Evolutionary conservation across 2,888 invertebrate species (phyloP).

Genomic region (Lucinisca nassula): DNA sequence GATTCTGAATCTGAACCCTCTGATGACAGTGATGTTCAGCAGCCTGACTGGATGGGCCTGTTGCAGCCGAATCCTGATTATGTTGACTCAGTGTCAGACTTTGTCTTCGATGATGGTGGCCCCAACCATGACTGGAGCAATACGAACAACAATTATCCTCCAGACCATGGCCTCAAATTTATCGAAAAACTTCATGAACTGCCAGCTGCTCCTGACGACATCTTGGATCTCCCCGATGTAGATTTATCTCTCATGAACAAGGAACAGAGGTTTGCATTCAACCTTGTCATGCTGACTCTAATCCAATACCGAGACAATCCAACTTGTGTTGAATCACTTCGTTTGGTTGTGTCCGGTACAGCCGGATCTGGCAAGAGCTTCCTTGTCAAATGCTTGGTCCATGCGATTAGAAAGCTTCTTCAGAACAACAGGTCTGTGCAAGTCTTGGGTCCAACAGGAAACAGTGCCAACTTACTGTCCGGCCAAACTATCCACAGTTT

Average conservation of each 20-base stretch:
- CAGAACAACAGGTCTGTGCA: constrained; percentile 58
- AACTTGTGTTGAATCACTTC: constrained; percentile 21
- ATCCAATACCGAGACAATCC: background rate
- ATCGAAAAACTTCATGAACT: background rate
- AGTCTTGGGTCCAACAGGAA: constrained; percentile 70
- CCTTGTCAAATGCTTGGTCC: constrained; percentile 65
- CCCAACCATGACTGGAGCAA: constrained; percentile 57
- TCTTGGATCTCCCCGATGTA: constrained; percentile 42
- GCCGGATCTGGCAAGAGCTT: constrained; percentile 67
- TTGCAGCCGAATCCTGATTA: background rate
- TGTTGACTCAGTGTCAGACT: background rate
- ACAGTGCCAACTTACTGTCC: constrained; percentile 68
- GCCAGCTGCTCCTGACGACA: background rate
- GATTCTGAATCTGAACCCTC: background rate
- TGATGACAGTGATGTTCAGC: background rate
- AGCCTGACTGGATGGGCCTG: background rate
- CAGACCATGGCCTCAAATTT: background rate
- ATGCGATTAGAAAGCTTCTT: constrained; percentile 51
- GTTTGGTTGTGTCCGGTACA: constrained; percentile 62
- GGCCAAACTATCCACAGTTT: constrained; percentile 69
- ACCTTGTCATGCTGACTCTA: constrained; percentile 41
- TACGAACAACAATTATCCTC: constrained; percentile 27
- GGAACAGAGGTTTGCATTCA: constrained; percentile 56
- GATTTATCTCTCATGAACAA: constrained; percentile 41
- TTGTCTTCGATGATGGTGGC: constrained; percentile 66